phyloP scores from a whole-genome alignment of 2,113 vertebrate species.

The Nanorana parkeri region DNA sequence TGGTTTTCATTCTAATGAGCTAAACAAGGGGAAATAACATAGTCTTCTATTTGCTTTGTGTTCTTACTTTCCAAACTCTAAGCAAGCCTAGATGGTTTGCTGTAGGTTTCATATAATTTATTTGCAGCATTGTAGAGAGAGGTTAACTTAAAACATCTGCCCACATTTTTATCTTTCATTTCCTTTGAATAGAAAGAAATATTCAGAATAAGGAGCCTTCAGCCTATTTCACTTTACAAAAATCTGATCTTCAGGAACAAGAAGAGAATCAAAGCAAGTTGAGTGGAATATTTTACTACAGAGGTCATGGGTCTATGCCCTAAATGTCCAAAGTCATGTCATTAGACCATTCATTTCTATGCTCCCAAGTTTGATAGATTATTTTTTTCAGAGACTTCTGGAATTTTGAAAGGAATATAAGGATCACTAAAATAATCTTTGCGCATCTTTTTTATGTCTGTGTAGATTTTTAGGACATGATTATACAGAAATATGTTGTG shows the following conservation, averaged over 20 bases:
- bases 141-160: constrained; percentile 40
- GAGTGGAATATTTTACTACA: constrained; percentile 17
- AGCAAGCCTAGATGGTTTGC: background rate
- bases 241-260: constrained; percentile 21
- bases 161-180: constrained; percentile 32
- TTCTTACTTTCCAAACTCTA: constrained; percentile 16
- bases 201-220: background rate
- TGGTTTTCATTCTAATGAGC: constrained; percentile 20
- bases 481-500: no score
- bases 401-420: background rate
- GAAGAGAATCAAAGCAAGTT: constrained; percentile 19
- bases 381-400: constrained; percentile 4
- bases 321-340: constrained; percentile 6
- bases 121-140: constrained; percentile 12
- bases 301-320: constrained; percentile 20
- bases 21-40: constrained; percentile 25
- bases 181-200: constrained; percentile 23
- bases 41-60: constrained; percentile 21
- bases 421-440: no score
- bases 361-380: background rate
- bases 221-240: background rate
- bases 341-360: constrained; percentile 3
- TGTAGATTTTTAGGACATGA: no score
- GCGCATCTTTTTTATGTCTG: no score
- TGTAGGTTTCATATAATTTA: constrained; percentile 22